Percentiles rank a stretch among this genome's conserved stretches.
phyloP scores from a whole-genome alignment of 2,797 vertebrate species.

The Trichosurus vulpecula region DNA sequence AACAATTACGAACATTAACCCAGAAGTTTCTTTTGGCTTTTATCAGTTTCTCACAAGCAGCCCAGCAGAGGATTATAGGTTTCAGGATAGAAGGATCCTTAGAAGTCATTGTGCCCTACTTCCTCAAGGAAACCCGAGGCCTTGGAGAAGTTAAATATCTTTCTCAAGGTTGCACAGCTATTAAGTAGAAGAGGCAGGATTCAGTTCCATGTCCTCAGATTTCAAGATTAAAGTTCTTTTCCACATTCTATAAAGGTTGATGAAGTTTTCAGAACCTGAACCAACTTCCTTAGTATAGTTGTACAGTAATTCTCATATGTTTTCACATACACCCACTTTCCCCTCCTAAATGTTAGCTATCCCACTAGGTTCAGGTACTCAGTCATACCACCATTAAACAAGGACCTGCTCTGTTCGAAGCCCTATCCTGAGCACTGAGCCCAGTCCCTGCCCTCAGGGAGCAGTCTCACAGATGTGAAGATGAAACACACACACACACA shows the following conservation, averaged over 20 bases:
- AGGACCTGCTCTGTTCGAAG: neutral
- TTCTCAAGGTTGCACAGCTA: neutral
- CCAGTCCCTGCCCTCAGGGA: neutral
- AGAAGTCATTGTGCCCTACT: neutral
- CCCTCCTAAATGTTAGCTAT: too few species aligned
- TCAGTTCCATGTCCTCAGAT: neutral
- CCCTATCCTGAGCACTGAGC: neutral
- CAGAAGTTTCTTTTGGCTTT: neutral
- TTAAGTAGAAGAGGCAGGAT: neutral
- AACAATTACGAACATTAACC: neutral
- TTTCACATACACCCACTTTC: too few species aligned
- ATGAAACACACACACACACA: neutral
- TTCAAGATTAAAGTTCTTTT: neutral
- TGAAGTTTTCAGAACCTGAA: neutral
- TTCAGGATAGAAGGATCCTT: neutral
- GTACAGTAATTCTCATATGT: neutral
- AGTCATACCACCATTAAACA: neutral
- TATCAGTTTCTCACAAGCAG: neutral
- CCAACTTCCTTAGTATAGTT: neutral
- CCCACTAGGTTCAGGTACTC: neutral
- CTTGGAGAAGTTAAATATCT: neutral
- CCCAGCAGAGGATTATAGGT: neutral
- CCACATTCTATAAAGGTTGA: neutral
- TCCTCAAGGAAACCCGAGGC: neutral
- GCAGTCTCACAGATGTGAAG: neutral